Percentiles rank a stretch among this genome's conserved stretches.
Evolutionary conservation across 1,140 invertebrate genomes (phyloP).

Genomic region (Pogonomyrmex californicus): DNA sequence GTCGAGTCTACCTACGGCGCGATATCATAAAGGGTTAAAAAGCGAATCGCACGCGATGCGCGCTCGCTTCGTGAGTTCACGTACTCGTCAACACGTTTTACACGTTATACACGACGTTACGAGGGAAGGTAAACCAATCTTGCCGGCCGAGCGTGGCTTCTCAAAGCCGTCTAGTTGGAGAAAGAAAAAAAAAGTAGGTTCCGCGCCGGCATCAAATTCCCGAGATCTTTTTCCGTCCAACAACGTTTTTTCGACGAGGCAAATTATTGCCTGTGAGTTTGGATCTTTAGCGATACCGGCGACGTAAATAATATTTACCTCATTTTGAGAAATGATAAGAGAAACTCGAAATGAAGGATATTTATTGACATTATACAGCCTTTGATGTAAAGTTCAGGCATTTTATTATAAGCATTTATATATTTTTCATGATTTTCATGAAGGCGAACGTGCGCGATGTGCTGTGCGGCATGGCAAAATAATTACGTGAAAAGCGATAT

Average conservation of each 20-base stretch:
- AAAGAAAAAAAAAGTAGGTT: conserved; percentile 35
- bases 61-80: conserved; percentile 13
- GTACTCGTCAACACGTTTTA: conserved; percentile 47
- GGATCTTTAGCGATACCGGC: background rate
- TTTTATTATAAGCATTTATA: background rate
- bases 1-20: background rate
- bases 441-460: background rate
- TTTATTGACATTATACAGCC: background rate
- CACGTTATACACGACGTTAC: conserved; percentile 21
- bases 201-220: conserved; percentile 6
- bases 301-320: background rate
- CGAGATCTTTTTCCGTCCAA: conserved; percentile 9
- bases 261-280: background rate
- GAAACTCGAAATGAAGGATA: background rate
- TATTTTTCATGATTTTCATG: background rate
- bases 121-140: conserved; percentile 40
- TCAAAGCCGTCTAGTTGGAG: conserved; percentile 34
- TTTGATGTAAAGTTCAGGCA: background rate
- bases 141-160: conserved; percentile 47
- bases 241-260: background rate
- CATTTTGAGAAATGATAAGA: background rate
- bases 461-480: background rate
- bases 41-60: conserved; percentile 51
- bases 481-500: conserved; percentile 3
- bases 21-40: conserved; percentile 47